Evolutionary conservation across 2,113 vertebrate species (phyloP), one percentile per base, ranked within the genome.

Genomic region (Poeciliopsis occidentalis): DNA sequence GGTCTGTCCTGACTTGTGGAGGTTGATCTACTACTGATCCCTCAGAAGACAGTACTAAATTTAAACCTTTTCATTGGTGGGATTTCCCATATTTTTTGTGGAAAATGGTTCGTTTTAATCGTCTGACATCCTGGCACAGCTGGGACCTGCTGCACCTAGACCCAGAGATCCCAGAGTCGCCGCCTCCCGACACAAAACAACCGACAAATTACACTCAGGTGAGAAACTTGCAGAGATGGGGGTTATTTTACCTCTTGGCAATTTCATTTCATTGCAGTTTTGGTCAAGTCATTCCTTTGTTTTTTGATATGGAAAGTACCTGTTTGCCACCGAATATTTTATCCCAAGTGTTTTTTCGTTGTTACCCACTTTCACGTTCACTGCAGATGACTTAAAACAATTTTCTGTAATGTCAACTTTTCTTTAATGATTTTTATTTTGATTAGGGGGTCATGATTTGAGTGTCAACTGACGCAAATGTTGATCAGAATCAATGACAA

Each of bases 131-230:
- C 22, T 95, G 94, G 93, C 91, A 64, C 78, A 95, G 95, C 89
- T 95, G 93, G 94, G 94, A 95, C 81, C 84, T 94, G 68, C 88
- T 95, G 15, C 86, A 92, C 0, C 86, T 90, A 31, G 89, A 92
- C 72, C 72, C 91, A 0, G 93, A 92, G 22, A 87, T 90, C 60
- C 57, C 89, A 0, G 83, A 87, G 73, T 70, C 81, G 2, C 72
- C 71, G 11, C 57, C 71, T 17, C 12, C 63, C 31, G 76, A 83
- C 3, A n/a, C 1, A 1, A 67, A 22, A 10, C 64, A 60, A 3
- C 41, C 81, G 1, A 12, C 51, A 4, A 54, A 24, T 15, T 78
- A 86, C 73, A 75, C 54, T 78, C 73, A 94, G 93, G 94, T 95
- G 89, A 93, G 90, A 66, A 7, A 54, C 39, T 44, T 60, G 44